Evolutionary conservation across 2,797 vertebrate genomes (phyloP), one percentile per base, ranked within the genome.

Genomic region (Paguma larvata): DNA sequence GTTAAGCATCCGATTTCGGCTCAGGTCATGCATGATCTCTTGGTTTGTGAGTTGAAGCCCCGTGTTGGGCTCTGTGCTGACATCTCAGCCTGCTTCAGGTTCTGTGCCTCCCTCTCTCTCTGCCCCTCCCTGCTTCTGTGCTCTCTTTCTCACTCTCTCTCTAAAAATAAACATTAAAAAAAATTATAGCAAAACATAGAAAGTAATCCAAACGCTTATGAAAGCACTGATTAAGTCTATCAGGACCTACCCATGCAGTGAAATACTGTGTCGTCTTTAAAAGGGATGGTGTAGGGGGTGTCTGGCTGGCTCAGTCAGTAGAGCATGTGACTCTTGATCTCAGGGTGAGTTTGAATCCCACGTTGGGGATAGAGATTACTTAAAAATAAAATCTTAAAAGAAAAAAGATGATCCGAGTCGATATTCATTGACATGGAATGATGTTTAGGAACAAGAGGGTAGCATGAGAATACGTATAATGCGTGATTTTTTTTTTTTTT

Each of bases 141-240:
- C 51, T 9, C 21, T 59, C 56, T 59, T 8, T 59, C 56, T 23
- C n/a, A n/a, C n/a, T n/a, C 21, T 53, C 18, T 19, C 53, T 23
- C 56, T 23, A 59, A 5, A 18, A 23, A 59, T 59, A 59, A 59
- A 59, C 1, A 16, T 59, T 59, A 23, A 23, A 59, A 53, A 59
- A 59, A 59, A 59, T 53, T 9, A 46, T 46, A 83, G 63, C 56
- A 67, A 59, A 85, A 65, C 34, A 68, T 56, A 34, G 38, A 85
- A 84, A 85, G 19, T 85, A 63, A 79, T 72, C 34, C 92, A 82
- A 94, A 68, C 91, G 70, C 32, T 59, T 85, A 11, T 89, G 85
- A 72, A 85, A 85, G 44, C 34, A 73, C 84, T 89, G 53, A 65
- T 38, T 79, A 73, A 86, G 30, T 93, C 46, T 62, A 0, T 72